These are phyloP conservation scores for Gymnopithys bicolor DNA, from an alignment of 2,797 vertebrate species.

Conservation along the genomic window DNA sequence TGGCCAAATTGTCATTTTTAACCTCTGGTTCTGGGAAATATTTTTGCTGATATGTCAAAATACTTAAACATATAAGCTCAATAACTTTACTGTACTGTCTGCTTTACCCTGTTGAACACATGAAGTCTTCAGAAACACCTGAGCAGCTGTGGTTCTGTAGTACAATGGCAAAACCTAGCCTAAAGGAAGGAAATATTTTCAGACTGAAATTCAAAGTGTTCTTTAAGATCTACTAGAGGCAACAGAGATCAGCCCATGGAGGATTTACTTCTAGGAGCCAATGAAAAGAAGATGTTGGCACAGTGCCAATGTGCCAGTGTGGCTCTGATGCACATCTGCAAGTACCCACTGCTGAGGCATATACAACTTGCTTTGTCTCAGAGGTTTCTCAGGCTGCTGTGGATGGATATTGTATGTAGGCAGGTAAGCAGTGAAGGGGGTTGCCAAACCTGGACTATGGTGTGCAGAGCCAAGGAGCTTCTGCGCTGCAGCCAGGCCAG, in stretches of 20 bases:
- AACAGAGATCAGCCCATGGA: background rate
- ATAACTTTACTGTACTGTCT: background rate
- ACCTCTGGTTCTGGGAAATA: background rate
- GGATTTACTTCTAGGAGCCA: background rate
- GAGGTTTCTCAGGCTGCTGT: background rate
- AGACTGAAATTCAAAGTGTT: background rate
- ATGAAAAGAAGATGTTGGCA: background rate
- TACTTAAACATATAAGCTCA: background rate
- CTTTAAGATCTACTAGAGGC: background rate
- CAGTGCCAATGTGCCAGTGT: background rate
- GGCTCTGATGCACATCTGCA: background rate
- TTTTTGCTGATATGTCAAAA: background rate
- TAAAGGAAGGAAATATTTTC: background rate
- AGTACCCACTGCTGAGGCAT: background rate
- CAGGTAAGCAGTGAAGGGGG: background rate
- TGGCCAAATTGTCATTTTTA: background rate
- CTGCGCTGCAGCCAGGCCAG: fast-evolving
- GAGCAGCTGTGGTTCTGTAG: background rate
- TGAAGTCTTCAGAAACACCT: background rate
- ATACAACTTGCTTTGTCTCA: background rate
- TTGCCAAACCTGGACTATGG: background rate
- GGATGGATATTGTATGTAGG: too few species aligned
- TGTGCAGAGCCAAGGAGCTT: background rate
- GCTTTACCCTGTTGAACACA: background rate
- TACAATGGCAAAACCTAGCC: background rate